phyloP scores from a whole-genome alignment of 2,113 vertebrate species.

The Notarius lentiginosus region DNA sequence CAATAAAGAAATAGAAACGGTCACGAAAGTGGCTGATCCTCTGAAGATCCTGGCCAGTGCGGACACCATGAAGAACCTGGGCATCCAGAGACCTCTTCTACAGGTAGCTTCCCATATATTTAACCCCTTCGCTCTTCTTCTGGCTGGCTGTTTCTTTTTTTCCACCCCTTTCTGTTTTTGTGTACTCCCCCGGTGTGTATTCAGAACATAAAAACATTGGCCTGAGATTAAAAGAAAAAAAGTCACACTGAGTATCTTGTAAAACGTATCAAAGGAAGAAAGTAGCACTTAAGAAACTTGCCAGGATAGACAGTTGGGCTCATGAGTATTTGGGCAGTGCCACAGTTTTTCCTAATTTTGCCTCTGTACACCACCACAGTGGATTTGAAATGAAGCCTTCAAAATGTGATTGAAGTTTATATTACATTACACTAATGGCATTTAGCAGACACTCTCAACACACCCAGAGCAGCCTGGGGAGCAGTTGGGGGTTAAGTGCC shows the following conservation, averaged over 20 bases:
- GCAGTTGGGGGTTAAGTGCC: too few species aligned
- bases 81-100: constrained; percentile 89
- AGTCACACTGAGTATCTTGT: not conserved
- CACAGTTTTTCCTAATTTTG: too few species aligned
- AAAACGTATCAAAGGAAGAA: not conserved
- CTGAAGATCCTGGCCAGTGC: constrained; percentile 90
- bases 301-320: too few species aligned
- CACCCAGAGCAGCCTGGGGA: too few species aligned
- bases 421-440: too few species aligned
- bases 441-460: too few species aligned
- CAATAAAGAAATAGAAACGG: constrained; percentile 93
- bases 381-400: too few species aligned
- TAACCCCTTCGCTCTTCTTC: not conserved
- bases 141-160: not conserved
- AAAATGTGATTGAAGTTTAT: too few species aligned
- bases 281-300: not conserved
- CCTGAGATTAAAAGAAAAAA: not conserved
- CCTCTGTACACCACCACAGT: too few species aligned
- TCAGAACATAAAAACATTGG: not conserved
- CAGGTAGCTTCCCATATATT: constrained; percentile 76
- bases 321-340: too few species aligned
- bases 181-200: not conserved
- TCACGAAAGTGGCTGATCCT: constrained; percentile 90
- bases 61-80: constrained; percentile 93
- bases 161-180: not conserved